Percentiles rank a stretch among this genome's conserved stretches.
phyloP scores from a whole-genome alignment of 2,797 vertebrate species.

The Peromyscus eremicus region DNA sequence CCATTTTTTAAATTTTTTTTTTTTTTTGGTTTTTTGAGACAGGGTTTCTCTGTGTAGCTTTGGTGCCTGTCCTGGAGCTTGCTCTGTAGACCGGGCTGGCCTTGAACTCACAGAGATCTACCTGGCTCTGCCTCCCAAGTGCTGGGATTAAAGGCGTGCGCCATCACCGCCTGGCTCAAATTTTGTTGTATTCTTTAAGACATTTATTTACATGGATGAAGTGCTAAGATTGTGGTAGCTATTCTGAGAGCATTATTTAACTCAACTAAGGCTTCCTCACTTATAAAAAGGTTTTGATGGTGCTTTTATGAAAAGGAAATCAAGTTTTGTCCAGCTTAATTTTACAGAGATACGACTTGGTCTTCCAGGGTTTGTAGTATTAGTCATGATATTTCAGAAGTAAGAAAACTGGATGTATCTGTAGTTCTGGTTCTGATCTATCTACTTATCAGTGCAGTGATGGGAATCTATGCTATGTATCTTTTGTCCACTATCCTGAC shows the following conservation, averaged over 20 bases:
- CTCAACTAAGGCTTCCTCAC: conserved; percentile 20
- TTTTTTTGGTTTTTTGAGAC: no score
- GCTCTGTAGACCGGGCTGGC: no score
- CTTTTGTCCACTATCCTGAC: not conserved
- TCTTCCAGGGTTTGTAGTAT: not conserved
- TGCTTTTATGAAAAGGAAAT: not conserved
- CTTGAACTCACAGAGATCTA: no score
- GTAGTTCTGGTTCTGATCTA: conserved; percentile 47
- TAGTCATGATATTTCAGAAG: conserved; percentile 61
- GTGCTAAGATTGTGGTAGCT: conserved; percentile 35
- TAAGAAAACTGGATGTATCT: conserved; percentile 18
- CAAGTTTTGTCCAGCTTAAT: not conserved
- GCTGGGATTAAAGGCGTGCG: no score
- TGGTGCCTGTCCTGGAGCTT: no score
- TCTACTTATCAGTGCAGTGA: not conserved
- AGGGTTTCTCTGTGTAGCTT: no score
- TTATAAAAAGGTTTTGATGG: conserved; percentile 34
- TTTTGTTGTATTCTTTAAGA: not conserved
- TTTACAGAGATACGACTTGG: not conserved
- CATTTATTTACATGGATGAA: not conserved
- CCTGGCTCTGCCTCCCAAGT: no score
- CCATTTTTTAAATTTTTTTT: no score
- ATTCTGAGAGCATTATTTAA: conserved; percentile 25
- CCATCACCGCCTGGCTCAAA: no score
- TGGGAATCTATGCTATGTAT: conserved; percentile 1